Evolutionary conservation across 2,888 invertebrate species (phyloP), one percentile per base, ranked within the genome.

Genomic region (Lasius fuliginosus): DNA sequence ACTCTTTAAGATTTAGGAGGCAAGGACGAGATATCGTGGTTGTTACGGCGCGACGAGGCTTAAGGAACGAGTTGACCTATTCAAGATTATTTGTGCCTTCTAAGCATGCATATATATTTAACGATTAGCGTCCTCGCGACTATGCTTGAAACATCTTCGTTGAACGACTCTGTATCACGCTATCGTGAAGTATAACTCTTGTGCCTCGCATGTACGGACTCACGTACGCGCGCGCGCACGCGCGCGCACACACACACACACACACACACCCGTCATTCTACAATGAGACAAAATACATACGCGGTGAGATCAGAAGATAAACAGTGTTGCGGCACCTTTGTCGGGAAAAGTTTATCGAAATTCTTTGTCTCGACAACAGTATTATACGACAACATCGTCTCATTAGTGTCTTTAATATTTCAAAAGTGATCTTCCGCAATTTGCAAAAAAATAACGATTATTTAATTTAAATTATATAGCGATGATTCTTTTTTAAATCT

Each of bases 31-130:
- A 79, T 62, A 81, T 81, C 73, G 9, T 30, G 46, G n/a, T 11
- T 36, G 76, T 76, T 65, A 27, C 27, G 6, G 30, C 40, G 67
- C 27, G 9, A 18, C 23, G 12, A 23, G 23, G 46, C 58, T 60
- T 69, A 46, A 60, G 46, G 18, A 8, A 18, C 33, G 42, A 60
- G 71, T 73, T 81, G 71, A 81, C 73, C 36, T 81, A 71, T 46
- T 46, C 60, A 60, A 71, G 71, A 79, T 79, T 71, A 79, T 60
- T 46, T 12, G 46, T 62, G 46, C 46, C 36, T 42, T 60, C 33
- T 33, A 71, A 42, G 27, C 23, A 23, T 4, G 46, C 79, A 46
- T 58, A 42, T 67, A 64, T 27, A 42, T 79, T 23, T 69, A 46
- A 18, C 46, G 73, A 81, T 79, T 81, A 81, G 27, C n/a, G 42